These are phyloP conservation scores for Mercenaria mercenaria DNA, from an alignment of 1,140 invertebrate genomes.

Conservation along the genomic window DNA sequence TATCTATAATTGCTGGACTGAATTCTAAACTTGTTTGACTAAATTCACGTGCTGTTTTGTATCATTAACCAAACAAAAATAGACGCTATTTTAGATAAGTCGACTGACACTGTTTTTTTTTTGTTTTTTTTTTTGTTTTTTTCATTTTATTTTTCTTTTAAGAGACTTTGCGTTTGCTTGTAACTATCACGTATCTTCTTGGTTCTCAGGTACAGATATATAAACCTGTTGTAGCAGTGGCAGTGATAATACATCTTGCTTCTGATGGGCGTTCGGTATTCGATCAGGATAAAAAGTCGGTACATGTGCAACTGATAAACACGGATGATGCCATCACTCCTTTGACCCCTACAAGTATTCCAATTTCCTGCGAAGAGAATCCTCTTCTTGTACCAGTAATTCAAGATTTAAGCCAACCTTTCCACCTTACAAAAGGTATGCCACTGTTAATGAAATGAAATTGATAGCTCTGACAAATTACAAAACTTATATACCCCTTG, in stretches of 20 bases:
- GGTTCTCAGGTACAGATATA: slow-evolving; percentile 69
- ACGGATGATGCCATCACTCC: slow-evolving; percentile 45
- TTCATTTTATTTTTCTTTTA: too few species aligned
- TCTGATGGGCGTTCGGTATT: slow-evolving; percentile 73
- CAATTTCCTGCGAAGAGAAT: slow-evolving; percentile 29
- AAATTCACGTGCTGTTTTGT: too few species aligned
- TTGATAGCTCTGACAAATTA: too few species aligned
- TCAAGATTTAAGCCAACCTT: slow-evolving; percentile 77
- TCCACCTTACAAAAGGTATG: slow-evolving; percentile 76
- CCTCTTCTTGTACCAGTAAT: slow-evolving; percentile 67
- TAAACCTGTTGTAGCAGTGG: slow-evolving; percentile 74
- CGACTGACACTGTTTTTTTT: too few species aligned
- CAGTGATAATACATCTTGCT: slow-evolving; percentile 77
- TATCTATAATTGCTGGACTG: too few species aligned
- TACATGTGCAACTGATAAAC: slow-evolving; percentile 70
- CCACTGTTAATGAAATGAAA: not conserved
- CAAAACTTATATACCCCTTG: too few species aligned
- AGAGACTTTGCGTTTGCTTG: too few species aligned
- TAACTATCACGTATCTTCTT: too few species aligned
- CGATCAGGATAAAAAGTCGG: slow-evolving; percentile 59
- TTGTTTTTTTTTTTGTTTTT: too few species aligned
- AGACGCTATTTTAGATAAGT: too few species aligned
- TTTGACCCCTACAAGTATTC: slow-evolving; percentile 5
- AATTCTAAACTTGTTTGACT: too few species aligned
- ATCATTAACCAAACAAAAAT: too few species aligned